Percentiles rank a stretch among this genome's conserved stretches.
Evolutionary conservation across 23 tunicate species (phyloP).

Genomic region (Aplidium turbinatum): DNA sequence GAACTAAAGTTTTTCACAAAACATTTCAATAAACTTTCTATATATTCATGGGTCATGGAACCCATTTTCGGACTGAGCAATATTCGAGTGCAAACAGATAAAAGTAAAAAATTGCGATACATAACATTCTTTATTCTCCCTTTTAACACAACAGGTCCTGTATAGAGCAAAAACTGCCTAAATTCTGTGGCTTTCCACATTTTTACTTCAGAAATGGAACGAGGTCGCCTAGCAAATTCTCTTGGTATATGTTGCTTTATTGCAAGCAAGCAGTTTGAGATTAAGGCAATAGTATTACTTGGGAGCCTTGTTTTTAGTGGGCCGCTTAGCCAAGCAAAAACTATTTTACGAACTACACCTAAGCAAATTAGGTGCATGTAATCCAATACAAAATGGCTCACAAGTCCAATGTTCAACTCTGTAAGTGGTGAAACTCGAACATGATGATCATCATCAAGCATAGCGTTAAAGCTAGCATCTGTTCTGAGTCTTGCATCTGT

Average conservation of each 20-base stretch:
- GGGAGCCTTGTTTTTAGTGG: background rate
- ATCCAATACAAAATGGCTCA: conserved; percentile 31
- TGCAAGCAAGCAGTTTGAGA: background rate
- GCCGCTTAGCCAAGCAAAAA: background rate
- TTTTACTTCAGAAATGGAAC: conserved; percentile 15
- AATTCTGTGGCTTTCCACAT: conserved; percentile 55
- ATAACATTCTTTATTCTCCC: background rate
- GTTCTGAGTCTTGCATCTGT: conserved; percentile 13
- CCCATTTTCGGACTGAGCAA: background rate
- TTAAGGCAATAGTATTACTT: background rate
- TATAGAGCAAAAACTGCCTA: conserved; percentile 30
- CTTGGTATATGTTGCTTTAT: conserved; percentile 19
- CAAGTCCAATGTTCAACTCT: conserved; percentile 22
- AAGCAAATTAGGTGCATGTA: conserved; percentile 11
- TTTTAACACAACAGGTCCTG: conserved; percentile 15
- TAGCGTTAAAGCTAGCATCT: conserved; percentile 24
- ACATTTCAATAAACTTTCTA: background rate
- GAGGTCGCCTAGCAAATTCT: conserved; percentile 28
- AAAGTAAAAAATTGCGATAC: conserved; percentile 20
- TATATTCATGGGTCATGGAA: background rate
- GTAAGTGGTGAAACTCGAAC: conserved; percentile 17
- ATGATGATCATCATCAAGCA: conserved; percentile 34
- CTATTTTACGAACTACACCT: background rate
- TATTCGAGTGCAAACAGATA: background rate
- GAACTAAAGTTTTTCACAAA: conserved; percentile 16